Percentiles rank a stretch among this genome's conserved stretches.
Conservation (phyloP, 2,113 vertebrate genomes). For the Mohoua ochrocephala region DNA sequence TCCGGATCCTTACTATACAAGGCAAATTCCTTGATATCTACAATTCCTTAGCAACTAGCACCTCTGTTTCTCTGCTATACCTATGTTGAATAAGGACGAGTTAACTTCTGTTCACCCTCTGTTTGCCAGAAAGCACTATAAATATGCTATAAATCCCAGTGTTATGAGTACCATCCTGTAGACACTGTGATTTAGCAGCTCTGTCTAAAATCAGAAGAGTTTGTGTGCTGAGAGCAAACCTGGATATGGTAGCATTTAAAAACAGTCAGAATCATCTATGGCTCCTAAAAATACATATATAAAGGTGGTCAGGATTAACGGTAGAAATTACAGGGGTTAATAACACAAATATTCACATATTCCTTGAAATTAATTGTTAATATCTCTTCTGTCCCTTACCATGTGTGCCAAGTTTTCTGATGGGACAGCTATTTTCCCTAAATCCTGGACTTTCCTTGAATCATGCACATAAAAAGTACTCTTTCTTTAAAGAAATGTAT, state of each 20-base stretch:
- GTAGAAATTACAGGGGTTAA: not conserved
- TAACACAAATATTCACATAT: not conserved
- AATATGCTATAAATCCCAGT: not conserved
- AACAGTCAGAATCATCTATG: not conserved
- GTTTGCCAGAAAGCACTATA: not conserved
- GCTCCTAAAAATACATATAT: not conserved
- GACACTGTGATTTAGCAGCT: not conserved
- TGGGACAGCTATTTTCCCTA: accelerated
- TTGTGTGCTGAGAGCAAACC: not conserved
- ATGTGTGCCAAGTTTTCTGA: not conserved
- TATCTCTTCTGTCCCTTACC: not conserved
- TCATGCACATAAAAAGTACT: not conserved
- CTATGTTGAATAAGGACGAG: not conserved
- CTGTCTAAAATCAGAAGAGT: not conserved
- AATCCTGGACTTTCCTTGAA: not conserved
- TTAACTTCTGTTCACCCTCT: not conserved
- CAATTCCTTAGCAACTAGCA: not conserved
- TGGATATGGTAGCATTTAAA: not conserved
- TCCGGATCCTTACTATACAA: not conserved
- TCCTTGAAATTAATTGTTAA: not conserved
- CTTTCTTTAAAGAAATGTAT: not conserved
- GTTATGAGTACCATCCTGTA: not conserved
- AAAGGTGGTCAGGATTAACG: not conserved
- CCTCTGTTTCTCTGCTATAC: not conserved
- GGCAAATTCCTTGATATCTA: not conserved